A percentile compares a stretch with the other conserved stretches of the same genome.
Conservation (phyloP, 2,888 invertebrate genomes). For the Tenthredo scrophulariae region DNA sequence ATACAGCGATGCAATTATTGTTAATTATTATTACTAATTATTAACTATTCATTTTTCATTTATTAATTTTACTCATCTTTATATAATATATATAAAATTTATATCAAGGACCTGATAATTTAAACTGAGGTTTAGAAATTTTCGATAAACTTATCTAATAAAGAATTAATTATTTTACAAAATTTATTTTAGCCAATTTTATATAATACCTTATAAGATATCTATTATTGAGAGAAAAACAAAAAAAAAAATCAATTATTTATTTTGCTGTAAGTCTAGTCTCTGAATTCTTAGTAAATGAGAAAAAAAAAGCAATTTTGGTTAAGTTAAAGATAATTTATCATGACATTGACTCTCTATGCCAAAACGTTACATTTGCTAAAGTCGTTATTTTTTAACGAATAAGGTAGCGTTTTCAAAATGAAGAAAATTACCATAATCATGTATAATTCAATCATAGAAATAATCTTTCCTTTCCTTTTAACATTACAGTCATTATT, state of each 20-base stretch:
- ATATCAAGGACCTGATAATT: neutral
- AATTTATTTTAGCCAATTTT: neutral
- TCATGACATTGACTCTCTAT: neutral
- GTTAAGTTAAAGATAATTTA: neutral
- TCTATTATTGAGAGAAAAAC: neutral
- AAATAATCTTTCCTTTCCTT: conserved; percentile 3
- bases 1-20: conserved; percentile 32
- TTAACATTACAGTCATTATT: neutral
- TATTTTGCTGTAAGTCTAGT: neutral
- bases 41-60: neutral
- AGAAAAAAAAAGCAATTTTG: neutral
- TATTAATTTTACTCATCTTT: neutral
- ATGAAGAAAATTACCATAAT: neutral
- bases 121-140: neutral
- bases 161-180: conserved; percentile 4
- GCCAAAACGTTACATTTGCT: neutral
- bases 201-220: neutral
- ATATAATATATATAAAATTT: neutral
- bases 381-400: neutral
- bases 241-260: neutral
- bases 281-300: neutral
- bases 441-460: neutral
- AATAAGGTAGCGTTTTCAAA: neutral
- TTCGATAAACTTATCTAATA: neutral
- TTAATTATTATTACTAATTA: neutral